phyloP scores from a whole-genome alignment of 2,797 vertebrate species.

The Clarias fuscus region DNA sequence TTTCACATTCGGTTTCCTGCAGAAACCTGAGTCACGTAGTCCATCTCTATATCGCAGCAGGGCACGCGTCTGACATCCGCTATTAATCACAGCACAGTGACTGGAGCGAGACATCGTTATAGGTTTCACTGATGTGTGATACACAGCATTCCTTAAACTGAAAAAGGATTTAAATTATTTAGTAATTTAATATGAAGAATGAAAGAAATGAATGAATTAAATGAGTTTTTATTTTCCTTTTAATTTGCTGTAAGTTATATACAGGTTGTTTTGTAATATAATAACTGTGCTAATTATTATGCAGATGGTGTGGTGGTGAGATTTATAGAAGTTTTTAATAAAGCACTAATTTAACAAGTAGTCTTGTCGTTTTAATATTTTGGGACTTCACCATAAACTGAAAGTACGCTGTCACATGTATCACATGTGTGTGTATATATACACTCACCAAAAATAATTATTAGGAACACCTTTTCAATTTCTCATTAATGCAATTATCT shows the following conservation, averaged over 20 bases:
- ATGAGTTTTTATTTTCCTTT: neutral
- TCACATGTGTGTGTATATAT: no score
- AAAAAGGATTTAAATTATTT: neutral
- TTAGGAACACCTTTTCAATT: no score
- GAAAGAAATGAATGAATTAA: neutral
- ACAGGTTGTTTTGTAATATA: neutral
- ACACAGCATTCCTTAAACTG: neutral
- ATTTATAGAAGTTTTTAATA: neutral
- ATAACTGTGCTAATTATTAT: neutral
- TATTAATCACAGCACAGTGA: slow-evolving; percentile 6
- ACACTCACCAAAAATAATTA: no score
- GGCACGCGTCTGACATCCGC: neutral
- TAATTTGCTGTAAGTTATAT: neutral
- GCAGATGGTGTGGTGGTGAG: neutral
- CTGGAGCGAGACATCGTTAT: neutral
- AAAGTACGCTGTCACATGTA: no score
- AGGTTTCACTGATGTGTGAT: slow-evolving; percentile 7
- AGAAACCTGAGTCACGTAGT: neutral
- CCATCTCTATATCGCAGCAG: neutral
- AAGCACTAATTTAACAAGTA: slow-evolving; percentile 10
- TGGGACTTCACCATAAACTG: neutral
- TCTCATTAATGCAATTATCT: no score
- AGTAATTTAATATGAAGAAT: neutral
- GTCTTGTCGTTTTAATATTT: neutral
- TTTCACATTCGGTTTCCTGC: neutral